Base-by-base conservation (phyloP, 2,113 vertebrate species). In the Entelurus aequoreus region DNA sequence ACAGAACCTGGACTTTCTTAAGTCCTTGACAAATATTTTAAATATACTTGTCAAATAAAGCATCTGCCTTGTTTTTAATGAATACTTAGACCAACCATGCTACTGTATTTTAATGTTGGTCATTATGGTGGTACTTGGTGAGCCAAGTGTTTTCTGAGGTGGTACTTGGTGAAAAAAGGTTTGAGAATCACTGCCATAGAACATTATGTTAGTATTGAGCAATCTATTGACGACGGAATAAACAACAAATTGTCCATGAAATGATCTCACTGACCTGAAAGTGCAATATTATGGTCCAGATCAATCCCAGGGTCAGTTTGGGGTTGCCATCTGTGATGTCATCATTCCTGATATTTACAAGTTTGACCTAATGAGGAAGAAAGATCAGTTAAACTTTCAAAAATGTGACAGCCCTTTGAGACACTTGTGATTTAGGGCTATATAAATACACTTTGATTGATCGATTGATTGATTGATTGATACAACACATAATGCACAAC, bases 211-310 rank as follows among this genome's bases (percentile, higher is more conserved):
- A 8, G 14, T 8, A 15, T 6, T 38, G 8, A 54, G 37, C 6
- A 15, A 55, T 40, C 15, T 11, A 15, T 5, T 6, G 14, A 56
- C 50, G 3, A 56, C 8, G n/a, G 1, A n/a, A 38, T 38, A 16
- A 38, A 38, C 14, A 11, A 15, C 47, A 1, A 54, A 8, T 7
- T 28, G 21, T 48, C 10, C 11, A 46, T 6, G 8, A 9, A 1
- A 52, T 48, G 10, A 14, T 0, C 51, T 60, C 2, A 87, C 92
- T 91, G 21, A 98, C 97, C 94, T 99, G 97, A 94, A 98, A 99
- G 95, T 99, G 96, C 94, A 99, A 92, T 92, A 99, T 99, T 89
- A 99, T 99, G 91, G 97, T 99, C 97, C 97, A 99, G 91, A 99
- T 99, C 86, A 99, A 91, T 57, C 97, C 97, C 92, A 99, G 90